phyloP scores from a whole-genome alignment of 2,113 vertebrate species.

The Oryzias javanicus region DNA sequence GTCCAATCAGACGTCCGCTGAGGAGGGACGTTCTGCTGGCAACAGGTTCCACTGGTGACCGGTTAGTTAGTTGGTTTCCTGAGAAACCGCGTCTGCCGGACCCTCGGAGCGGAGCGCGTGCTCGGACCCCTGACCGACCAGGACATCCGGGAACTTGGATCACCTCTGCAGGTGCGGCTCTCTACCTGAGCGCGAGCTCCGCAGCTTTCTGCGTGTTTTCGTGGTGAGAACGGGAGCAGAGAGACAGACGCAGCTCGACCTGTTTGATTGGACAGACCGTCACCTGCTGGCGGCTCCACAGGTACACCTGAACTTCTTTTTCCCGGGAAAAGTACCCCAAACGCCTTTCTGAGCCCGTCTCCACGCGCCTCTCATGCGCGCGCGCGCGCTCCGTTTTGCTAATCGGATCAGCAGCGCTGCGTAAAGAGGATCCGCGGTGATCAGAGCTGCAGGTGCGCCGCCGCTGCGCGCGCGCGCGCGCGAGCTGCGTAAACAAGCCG shows the following conservation, averaged over 20 bases:
- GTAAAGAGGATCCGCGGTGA: conserved; percentile 60
- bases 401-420: conserved; percentile 62
- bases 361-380: background rate
- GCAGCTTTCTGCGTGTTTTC: background rate
- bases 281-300: no score
- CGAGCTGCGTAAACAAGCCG: conserved; percentile 34
- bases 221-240: background rate
- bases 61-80: conserved; percentile 19
- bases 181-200: background rate
- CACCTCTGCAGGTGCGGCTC: conserved; percentile 37
- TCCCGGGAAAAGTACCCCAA: no score
- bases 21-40: conserved; percentile 65
- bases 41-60: conserved; percentile 73
- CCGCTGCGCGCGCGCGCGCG: background rate
- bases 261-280: background rate
- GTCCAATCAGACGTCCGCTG: conserved; percentile 54
- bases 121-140: background rate
- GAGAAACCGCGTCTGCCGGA: conserved; percentile 38
- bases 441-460: conserved; percentile 19
- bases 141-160: background rate
- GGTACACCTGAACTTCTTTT: no score
- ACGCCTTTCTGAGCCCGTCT: background rate
- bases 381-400: conserved; percentile 9
- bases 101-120: background rate
- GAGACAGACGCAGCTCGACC: background rate